These are phyloP conservation scores for Scolopax bukidnonensis DNA, from an alignment of 2,797 vertebrate species.

Conservation along the genomic window DNA sequence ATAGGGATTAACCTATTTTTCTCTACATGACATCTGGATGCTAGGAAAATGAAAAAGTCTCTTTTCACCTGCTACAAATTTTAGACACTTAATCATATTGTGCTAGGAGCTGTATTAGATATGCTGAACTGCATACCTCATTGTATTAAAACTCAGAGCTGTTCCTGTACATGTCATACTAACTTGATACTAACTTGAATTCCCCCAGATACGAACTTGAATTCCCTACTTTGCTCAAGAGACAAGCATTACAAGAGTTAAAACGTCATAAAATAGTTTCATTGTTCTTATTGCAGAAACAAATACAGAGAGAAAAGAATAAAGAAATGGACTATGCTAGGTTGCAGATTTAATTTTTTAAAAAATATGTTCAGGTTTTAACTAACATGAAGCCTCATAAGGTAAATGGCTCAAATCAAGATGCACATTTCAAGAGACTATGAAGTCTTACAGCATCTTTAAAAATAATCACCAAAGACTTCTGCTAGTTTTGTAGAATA, in stretches of 20 bases:
- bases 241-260: neutral
- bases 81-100: constrained; percentile 15
- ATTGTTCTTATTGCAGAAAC: neutral
- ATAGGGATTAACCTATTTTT: constrained; percentile 66
- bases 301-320: neutral
- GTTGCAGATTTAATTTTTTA: neutral
- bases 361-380: neutral
- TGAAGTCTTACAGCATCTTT: neutral
- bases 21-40: constrained; percentile 41
- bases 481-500: neutral
- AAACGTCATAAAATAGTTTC: neutral
- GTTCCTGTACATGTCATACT: neutral
- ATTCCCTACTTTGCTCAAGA: neutral
- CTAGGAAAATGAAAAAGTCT: constrained; percentile 21
- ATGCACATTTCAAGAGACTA: neutral
- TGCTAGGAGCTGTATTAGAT: neutral
- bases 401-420: neutral
- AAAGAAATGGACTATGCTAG: neutral
- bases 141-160: neutral
- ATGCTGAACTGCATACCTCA: neutral
- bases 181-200: too few species aligned
- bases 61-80: constrained; percentile 44
- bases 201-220: neutral
- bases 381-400: neutral
- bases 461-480: constrained; percentile 34